A percentile compares a stretch with the other conserved stretches of the same genome.
Conservation (phyloP, 1,140 invertebrate genomes). For the Drosophila bocqueti region DNA sequence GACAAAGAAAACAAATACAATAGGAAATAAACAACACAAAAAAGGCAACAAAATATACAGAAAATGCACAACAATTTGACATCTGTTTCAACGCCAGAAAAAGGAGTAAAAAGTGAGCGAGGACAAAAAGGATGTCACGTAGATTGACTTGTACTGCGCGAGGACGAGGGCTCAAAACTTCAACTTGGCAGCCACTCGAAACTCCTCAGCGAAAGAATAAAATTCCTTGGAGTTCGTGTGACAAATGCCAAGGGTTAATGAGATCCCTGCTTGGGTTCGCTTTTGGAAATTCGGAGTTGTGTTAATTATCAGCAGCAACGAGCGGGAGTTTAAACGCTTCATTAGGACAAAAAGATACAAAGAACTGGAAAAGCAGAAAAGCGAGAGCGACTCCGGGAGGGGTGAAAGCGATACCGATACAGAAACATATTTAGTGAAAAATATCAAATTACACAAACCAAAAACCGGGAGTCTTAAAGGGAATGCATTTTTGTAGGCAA, state of each 20-base stretch:
- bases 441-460: conserved; percentile 61
- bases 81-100: conserved; percentile 71
- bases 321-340: conserved; percentile 73
- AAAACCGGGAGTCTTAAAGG: conserved; percentile 26
- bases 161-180: conserved; percentile 23
- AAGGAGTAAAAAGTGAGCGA: conserved; percentile 23
- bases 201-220: conserved; percentile 23
- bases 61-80: conserved; percentile 78
- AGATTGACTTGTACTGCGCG: conserved; percentile 71
- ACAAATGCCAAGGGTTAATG: conserved; percentile 82
- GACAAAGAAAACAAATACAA: conserved; percentile 65
- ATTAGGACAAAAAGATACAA: conserved; percentile 61
- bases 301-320: conserved; percentile 75
- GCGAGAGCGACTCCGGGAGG: conserved; percentile 1
- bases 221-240: conserved; percentile 44
- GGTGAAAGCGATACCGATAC: conserved; percentile 56
- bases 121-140: conserved; percentile 66
- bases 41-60: conserved; percentile 38
- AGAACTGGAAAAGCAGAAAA: conserved; percentile 5
- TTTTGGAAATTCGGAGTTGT: conserved; percentile 59
- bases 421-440: conserved; percentile 51
- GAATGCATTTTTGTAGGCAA: conserved; percentile 27
- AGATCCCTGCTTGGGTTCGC: conserved; percentile 37
- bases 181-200: conserved; percentile 20
- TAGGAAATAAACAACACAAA: conserved; percentile 8